These are phyloP conservation scores for Stenoptilia bipunctidactyla DNA, from an alignment of 2,888 invertebrate genomes.

Conservation along the genomic window DNA sequence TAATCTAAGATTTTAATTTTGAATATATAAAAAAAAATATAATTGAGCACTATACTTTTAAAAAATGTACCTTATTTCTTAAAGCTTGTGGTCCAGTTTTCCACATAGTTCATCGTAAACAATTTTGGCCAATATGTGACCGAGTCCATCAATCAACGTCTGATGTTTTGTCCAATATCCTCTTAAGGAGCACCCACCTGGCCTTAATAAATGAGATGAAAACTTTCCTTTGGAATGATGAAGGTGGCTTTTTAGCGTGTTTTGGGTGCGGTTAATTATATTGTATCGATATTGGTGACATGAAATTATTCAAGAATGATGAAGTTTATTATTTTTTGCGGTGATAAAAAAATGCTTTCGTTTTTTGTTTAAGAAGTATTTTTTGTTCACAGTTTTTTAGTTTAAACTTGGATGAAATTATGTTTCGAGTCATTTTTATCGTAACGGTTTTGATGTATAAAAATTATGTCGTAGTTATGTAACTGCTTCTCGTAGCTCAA, in stretches of 20 bases:
- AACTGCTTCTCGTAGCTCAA: no score
- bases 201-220: slow-evolving; percentile 29
- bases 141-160: slow-evolving; percentile 41
- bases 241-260: slow-evolving; percentile 13
- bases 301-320: neutral
- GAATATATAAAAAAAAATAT: no score
- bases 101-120: no score
- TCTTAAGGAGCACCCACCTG: slow-evolving; percentile 36
- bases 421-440: no score
- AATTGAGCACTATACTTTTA: no score
- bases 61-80: no score
- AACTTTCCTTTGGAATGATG: slow-evolving; percentile 20
- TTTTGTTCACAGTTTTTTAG: neutral
- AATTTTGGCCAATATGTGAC: slow-evolving; percentile 19
- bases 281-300: neutral
- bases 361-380: neutral
- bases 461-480: no score
- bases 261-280: neutral
- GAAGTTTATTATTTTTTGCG: neutral
- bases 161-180: slow-evolving; percentile 38
- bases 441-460: no score
- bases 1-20: no score
- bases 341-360: neutral
- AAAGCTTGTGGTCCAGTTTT: no score
- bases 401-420: neutral